These are phyloP conservation scores for Drosophila neonasuta DNA, from an alignment of 2,888 invertebrate genomes.

Conservation along the genomic window DNA sequence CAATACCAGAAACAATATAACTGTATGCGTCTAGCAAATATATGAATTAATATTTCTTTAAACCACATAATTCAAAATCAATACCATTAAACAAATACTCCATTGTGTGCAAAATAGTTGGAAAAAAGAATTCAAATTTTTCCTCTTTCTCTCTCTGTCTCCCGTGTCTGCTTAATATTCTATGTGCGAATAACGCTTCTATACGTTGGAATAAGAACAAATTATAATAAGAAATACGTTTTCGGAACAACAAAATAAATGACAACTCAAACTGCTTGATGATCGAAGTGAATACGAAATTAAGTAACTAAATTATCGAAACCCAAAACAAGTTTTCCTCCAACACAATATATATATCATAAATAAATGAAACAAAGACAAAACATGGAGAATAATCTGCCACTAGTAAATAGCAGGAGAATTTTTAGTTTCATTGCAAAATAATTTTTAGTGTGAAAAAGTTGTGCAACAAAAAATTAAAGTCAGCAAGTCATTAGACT, in stretches of 20 bases:
- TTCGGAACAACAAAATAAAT: slow-evolving; percentile 24
- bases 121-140: slow-evolving; percentile 13
- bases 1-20: too few relatives aligned
- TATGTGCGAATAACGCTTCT: slow-evolving; percentile 19
- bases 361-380: slow-evolving; percentile 8
- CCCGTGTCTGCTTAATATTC: slow-evolving; percentile 50
- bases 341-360: slow-evolving; percentile 9
- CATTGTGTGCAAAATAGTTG: slow-evolving; percentile 10
- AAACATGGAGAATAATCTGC: background rate
- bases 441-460: slow-evolving; percentile 35
- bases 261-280: slow-evolving; percentile 38
- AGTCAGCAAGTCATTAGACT: slow-evolving; percentile 69
- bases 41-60: too few relatives aligned
- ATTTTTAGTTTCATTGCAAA: slow-evolving; percentile 34
- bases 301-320: slow-evolving; percentile 34
- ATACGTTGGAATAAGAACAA: slow-evolving; percentile 51
- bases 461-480: slow-evolving; percentile 36
- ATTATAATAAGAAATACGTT: slow-evolving; percentile 28
- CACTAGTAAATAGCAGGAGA: slow-evolving; percentile 28
- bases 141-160: slow-evolving; percentile 16
- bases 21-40: too few relatives aligned
- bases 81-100: slow-evolving; percentile 1
- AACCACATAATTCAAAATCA: too few relatives aligned
- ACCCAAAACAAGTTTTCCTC: slow-evolving; percentile 49
- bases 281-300: slow-evolving; percentile 35